Percentiles rank a stretch among this genome's conserved stretches.
These are phyloP conservation scores for Blera fallax DNA, from an alignment of 2,888 invertebrate genomes.

Conservation along the genomic window DNA sequence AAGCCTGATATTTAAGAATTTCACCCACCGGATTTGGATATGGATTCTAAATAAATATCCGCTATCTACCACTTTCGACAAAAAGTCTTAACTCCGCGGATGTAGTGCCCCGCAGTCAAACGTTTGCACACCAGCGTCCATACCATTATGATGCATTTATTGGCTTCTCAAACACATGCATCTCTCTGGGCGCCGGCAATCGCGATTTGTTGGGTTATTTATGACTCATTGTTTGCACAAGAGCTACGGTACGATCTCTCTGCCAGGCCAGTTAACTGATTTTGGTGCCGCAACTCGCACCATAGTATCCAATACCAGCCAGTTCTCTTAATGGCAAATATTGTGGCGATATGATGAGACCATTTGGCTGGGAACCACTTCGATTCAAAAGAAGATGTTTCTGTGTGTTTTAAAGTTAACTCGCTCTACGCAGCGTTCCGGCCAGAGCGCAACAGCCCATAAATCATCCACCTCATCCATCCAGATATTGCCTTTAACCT, in stretches of 20 bases:
- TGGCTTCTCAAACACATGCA: conserved; percentile 51
- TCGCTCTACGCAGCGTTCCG: conserved; percentile 50
- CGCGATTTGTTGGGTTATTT: conserved; percentile 72
- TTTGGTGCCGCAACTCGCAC: conserved; percentile 71
- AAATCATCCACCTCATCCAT: conserved; percentile 71
- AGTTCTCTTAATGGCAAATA: conserved; percentile 61
- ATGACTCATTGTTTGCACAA: conserved; percentile 73
- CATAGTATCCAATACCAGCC: conserved; percentile 16
- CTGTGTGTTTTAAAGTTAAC: conserved; percentile 52
- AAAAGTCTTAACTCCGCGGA: not conserved
- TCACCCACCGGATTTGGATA: too few species aligned
- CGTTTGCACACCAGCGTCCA: conserved; percentile 21
- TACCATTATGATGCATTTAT: conserved; percentile 59
- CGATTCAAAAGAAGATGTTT: conserved; percentile 71
- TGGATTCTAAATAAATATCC: too few species aligned
- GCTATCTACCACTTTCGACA: not conserved
- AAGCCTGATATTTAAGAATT: too few species aligned
- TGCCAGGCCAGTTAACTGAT: conserved; percentile 62
- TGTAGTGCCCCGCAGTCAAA: conserved; percentile 6
- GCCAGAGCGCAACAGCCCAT: conserved; percentile 48
- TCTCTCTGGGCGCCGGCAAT: conserved; percentile 72
- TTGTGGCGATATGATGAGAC: conserved; percentile 67
- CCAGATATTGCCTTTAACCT: conserved; percentile 73
- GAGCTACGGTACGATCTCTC: conserved; percentile 64
- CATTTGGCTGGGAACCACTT: conserved; percentile 72